Evolutionary conservation across 2,888 invertebrate genomes (phyloP), one percentile per base, ranked within the genome.

Genomic region (Trisateles emortualis): DNA sequence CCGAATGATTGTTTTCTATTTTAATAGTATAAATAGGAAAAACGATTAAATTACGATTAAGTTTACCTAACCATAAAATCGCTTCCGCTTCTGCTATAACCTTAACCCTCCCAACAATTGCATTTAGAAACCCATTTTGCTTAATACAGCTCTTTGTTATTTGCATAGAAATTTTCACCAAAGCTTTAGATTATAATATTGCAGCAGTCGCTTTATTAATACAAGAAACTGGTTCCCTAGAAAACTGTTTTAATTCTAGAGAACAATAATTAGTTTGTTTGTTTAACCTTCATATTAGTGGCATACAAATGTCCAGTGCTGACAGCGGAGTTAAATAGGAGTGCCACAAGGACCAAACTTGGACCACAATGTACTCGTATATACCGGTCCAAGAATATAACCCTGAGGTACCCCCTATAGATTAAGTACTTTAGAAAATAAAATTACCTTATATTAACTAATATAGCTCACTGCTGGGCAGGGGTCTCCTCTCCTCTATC

Each of bases 51-150:
- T n/a, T n/a, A n/a, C n/a, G n/a, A n/a, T n/a, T n/a, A n/a, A n/a
- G n/a, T n/a, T n/a, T n/a, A n/a, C n/a, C n/a, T n/a, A n/a, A n/a
- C n/a, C n/a, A n/a, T n/a, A 29, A 26, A 52, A 46, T 13, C 52
- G 48, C 59, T 40, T 0, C 19, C 46, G 44, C 35, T 3, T 10
- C 42, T 11, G 40, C 41, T 3, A 13, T 30, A 33, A 49, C 43
- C 39, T 47, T 44, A 33, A 9, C 11, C 36, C 26, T 60, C 59
- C 47, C 70, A 64, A 76, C 79, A 80, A 82, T 78, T 81, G 81
- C 83, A 81, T 84, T 84, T 83, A 78, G 73, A 81, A 76, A 74
- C 75, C 72, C 77, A 83, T 83, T 81, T 76, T 65, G 65, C 76
- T 70, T 75, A 72, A 72, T 70, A 68, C 62, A 60, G 73, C 64